Base-by-base conservation (phyloP, 1,140 invertebrate genomes). In the Frieseomelitta varia region DNA sequence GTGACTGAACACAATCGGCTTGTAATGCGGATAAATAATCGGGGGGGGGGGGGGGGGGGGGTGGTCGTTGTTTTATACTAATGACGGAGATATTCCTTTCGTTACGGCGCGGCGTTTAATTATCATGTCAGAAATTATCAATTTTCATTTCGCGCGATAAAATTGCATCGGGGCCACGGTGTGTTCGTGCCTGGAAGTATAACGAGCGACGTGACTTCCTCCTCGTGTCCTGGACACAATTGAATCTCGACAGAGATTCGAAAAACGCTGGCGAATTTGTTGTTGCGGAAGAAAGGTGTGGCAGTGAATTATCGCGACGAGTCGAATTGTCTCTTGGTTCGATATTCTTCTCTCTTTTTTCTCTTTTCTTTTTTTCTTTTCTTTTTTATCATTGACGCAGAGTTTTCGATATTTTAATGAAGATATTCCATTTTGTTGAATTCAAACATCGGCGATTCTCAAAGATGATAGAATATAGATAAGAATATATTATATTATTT, bases 121-220 rank as follows among this genome's bases (percentile, higher is more conserved):
- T 73, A 63, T 74, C 47, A 53, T 3, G 39, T 74, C 27, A 63
- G n/a, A 63, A 82, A 68, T 75, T 55, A 76, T 82, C 72, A 75
- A 82, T 76, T 55, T 39, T 19, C 51, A 47, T 76, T 67, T 19
- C 30, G 24, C 2, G 17, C 21, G 1, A 68, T 68, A 55, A 78
- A 67, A 67, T 78, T 53, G 47, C 47, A 67, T 78, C 19, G 27
- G n/a, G 21, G 39, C 39, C 27, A 76, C 56, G 34, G 34, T 47
- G 27, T 30, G 39, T 65, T 61, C 74, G 74, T 77, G 58, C 34
- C 34, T 34, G 34, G 47, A 78, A 67, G 61, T 53, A 51, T 65
- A 67, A 78, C 39, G 61, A 76, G 47, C n/a, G 27, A 78, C 76
- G 61, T 67, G 47, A 53, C 39, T 78, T 67, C 47, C 34, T 30